These are phyloP conservation scores for Neoarius graeffei DNA, from an alignment of 2,113 vertebrate species.

Conservation along the genomic window DNA sequence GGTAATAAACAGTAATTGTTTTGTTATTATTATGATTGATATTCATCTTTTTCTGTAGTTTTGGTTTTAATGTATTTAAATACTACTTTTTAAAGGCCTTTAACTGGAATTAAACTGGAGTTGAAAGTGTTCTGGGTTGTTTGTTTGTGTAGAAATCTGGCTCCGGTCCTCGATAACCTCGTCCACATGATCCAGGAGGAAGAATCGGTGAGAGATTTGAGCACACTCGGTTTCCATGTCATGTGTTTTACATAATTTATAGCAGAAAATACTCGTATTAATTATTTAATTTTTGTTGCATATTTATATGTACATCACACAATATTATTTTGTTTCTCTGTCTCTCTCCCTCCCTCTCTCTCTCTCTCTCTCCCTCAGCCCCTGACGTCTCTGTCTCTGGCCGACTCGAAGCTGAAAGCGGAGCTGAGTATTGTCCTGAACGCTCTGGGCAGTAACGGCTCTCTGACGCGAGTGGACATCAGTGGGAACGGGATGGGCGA, in stretches of 20 bases:
- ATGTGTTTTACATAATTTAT: neutral
- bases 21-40: no score
- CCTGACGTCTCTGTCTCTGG: conserved; percentile 90
- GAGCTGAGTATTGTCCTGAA: conserved; percentile 94
- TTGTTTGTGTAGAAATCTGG: conserved; percentile 84
- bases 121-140: no score
- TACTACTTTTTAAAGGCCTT: neutral
- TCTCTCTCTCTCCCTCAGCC: conserved; percentile 70
- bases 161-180: conserved; percentile 92
- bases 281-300: conserved; percentile 24
- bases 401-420: conserved; percentile 92
- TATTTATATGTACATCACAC: neutral
- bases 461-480: conserved; percentile 92
- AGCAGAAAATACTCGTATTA: neutral
- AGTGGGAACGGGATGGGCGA: conserved; percentile 97
- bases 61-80: no score
- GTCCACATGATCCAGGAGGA: conserved; percentile 99
- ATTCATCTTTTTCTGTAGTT: no score
- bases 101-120: neutral
- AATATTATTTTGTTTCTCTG: neutral
- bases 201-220: conserved; percentile 86
- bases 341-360: no score
- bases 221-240: neutral
- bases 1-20: no score
- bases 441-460: conserved; percentile 93